Base-by-base conservation (phyloP, 2,888 invertebrate genomes). In the Tethea ocularis region DNA sequence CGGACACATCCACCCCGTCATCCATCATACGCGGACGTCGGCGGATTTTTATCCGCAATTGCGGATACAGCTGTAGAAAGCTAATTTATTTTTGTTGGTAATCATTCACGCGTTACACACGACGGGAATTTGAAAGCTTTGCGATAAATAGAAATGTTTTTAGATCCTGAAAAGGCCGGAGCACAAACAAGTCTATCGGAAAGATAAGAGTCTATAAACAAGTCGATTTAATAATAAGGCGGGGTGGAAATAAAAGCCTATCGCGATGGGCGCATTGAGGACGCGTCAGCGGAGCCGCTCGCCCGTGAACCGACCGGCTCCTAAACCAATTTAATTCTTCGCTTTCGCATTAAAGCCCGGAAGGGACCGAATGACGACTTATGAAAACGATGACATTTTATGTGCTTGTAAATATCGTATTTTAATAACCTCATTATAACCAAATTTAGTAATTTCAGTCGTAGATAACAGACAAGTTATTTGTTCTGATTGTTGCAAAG, bases 271-370 rank as follows among this genome's bases (percentile, higher is more conserved):
- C 58, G 63, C 70, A 78, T 75, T 66, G 71, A 58, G 68, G 73
- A 60, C 15, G 15, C 66, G 80, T 82, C 82, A 80, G 81, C 75
- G 63, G 68, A 63, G 58, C 69, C 67, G 71, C 22, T 62, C 66
- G 66, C 64, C 73, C 80, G 74, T 80, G 77, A 77, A 82, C 78
- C 73, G 69, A 77, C 71, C 72, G 75, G 71, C 72, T 80, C 75
- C 76, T 76, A 79, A 82, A 75, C 69, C 72, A 77, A 74, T 78
- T 78, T 78, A 80, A 82, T 81, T 77, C 75, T 72, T 74, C 75
- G 74, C 72, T 75, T 72, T 75, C 69, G 71, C 71, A 71, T 73
- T 69, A 74, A 68, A 55, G 62, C 57, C 57, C 66, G 68, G 66
- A 68, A 69, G 65, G 72, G 68, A 67, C 65, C 66, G 62, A 54